Base-by-base conservation (phyloP, 2,797 vertebrate species). In the Alca torda region DNA sequence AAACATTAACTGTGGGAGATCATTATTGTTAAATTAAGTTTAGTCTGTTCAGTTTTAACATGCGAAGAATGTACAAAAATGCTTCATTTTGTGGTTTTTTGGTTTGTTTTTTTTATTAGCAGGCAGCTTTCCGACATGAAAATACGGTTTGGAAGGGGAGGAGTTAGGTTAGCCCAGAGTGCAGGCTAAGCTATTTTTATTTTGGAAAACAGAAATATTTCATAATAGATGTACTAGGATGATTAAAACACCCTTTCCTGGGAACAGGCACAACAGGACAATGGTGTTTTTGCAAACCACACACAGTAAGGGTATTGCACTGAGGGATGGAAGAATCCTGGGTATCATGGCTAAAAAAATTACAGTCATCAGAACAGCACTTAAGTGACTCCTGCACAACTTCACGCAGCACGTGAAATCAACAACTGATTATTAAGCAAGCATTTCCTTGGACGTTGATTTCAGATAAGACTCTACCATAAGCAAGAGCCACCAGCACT, bases 181-280 rank as follows among this genome's bases (percentile, higher is more conserved):
- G 51, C 68, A 53, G n/a, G 31, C 84, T 16, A 26, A 30, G 63
- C 51, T 92, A 67, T 83, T 95, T 96, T 89, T 91, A 54, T 80
- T 80, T 67, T 2, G 6, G 60, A 90, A 92, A 64, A 18, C 50
- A 89, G 77, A 94, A 91, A 81, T 78, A 56, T 84, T 81, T 95
- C 48, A 35, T 84, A 73, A 86, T 25, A 76, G 41, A 51, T 3
- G 2, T 20, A 46, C 31, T 35, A 25, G 46, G 68, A 59, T 23
- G 69, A 70, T 93, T 91, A 69, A 91, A 93, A 93, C 63, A 67
- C 43, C 35, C 82, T 91, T 96, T 80, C 73, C 73, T 91, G 82
- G 82, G 33, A 88, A 57, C 50, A 39, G 57, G 24, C 37, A 1
- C 30, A 69, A 50, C 76, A 78, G 54, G 35, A 91, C 65, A 56